A percentile compares a stretch with the other conserved stretches of the same genome.
Conservation (phyloP, 2,888 invertebrate genomes). For the Orthonevra nobilis region DNA sequence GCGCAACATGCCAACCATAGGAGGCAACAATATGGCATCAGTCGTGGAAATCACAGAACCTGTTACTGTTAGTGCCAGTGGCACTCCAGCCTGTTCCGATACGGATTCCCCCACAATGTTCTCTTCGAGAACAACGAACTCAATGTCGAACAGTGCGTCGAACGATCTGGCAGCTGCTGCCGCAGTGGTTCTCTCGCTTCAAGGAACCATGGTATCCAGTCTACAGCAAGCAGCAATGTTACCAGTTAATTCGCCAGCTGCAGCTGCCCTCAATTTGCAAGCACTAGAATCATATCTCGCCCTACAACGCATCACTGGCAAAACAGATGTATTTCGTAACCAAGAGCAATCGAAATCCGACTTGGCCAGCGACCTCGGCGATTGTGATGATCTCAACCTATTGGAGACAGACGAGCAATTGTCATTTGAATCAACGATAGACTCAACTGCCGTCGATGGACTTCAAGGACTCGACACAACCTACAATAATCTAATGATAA, state of each 20-base stretch:
- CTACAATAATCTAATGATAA: constrained; percentile 87
- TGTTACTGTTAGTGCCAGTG: constrained; percentile 55
- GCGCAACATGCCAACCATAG: constrained; percentile 46
- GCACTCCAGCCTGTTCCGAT: constrained; percentile 57
- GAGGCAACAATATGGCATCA: constrained; percentile 51
- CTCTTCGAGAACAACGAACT: constrained; percentile 38
- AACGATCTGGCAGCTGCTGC: constrained; percentile 83
- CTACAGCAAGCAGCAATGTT: constrained; percentile 91
- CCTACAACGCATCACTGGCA: constrained; percentile 87
- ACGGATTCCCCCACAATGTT: constrained; percentile 51
- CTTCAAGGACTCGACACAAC: constrained; percentile 82
- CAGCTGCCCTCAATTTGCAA: constrained; percentile 91
- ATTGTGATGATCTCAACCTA: constrained; percentile 86
- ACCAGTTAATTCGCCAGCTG: constrained; percentile 91
- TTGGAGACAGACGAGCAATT: constrained; percentile 88
- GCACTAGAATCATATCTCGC: constrained; percentile 93
- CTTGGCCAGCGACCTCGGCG: constrained; percentile 82
- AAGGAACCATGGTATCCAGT: constrained; percentile 92
- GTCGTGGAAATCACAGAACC: constrained; percentile 65
- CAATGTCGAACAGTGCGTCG: constrained; percentile 76
- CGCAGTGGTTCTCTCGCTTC: constrained; percentile 89
- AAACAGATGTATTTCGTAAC: constrained; percentile 86
- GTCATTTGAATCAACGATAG: constrained; percentile 82
- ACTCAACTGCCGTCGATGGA: constrained; percentile 78
- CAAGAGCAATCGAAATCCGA: constrained; percentile 79